Evolutionary conservation across 2,888 invertebrate species (phyloP).

Genomic region (Cyrtodaria siliqua): DNA sequence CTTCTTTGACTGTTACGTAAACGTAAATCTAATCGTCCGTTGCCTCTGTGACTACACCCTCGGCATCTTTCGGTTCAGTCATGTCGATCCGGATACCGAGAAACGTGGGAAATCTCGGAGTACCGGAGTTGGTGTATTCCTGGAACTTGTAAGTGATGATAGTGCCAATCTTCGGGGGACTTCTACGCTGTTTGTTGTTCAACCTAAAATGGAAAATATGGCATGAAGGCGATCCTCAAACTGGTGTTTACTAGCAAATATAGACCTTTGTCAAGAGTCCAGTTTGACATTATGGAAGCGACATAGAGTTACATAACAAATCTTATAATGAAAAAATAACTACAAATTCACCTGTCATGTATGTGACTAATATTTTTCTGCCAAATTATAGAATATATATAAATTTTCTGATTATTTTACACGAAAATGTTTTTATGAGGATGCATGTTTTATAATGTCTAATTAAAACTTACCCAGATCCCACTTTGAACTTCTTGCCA

Average conservation of each 20-base stretch:
- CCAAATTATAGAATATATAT: too few relatives aligned
- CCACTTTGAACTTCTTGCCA: constrained; percentile 82
- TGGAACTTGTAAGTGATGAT: constrained; percentile 85
- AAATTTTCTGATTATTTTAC: too few relatives aligned
- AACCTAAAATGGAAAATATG: constrained; percentile 70
- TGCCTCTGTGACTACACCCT: constrained; percentile 68
- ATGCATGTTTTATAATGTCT: too few relatives aligned
- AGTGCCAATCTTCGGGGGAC: constrained; percentile 82
- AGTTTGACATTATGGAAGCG: too few relatives aligned
- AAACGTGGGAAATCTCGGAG: constrained; percentile 82
- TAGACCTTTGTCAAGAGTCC: too few relatives aligned
- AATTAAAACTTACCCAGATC: constrained; percentile 83
- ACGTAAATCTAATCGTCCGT: constrained; percentile 50
- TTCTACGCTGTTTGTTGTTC: constrained; percentile 78
- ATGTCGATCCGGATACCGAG: constrained; percentile 81
- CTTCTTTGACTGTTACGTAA: constrained; percentile 34
- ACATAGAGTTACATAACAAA: too few relatives aligned
- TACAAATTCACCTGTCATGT: too few relatives aligned
- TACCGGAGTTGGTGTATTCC: constrained; percentile 82
- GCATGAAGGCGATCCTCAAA: too few relatives aligned
- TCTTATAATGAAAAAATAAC: too few relatives aligned
- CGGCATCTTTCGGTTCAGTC: constrained; percentile 82
- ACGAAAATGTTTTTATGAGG: too few relatives aligned
- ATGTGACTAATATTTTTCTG: too few relatives aligned
- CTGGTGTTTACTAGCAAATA: too few relatives aligned